phyloP scores from a whole-genome alignment of 2,113 vertebrate species.

The Merops nubicus region DNA sequence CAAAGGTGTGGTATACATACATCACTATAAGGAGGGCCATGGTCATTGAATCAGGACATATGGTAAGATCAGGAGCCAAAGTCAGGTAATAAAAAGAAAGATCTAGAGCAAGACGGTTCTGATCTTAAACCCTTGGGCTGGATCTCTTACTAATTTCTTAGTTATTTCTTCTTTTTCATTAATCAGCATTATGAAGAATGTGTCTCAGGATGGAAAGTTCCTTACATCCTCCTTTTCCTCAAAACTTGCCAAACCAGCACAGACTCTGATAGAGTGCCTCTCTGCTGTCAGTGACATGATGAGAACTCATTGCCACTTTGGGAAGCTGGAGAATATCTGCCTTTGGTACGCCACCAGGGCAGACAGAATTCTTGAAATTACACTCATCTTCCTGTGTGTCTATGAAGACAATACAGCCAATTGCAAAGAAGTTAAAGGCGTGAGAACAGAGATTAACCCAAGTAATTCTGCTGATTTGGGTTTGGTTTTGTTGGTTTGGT shows the following conservation, averaged over 20 bases:
- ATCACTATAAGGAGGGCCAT: background rate
- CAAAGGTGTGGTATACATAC: rapidly evolving
- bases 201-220: background rate
- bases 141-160: background rate
- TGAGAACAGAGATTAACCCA: background rate
- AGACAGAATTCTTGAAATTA: background rate
- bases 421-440: background rate
- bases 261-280: background rate
- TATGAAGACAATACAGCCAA: background rate
- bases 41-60: background rate
- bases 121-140: background rate
- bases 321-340: background rate
- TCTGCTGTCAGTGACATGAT: background rate
- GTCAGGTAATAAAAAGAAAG: background rate
- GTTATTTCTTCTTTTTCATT: background rate
- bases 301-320: background rate
- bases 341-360: background rate
- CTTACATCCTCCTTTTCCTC: background rate
- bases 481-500: too few relatives aligned
- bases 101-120: background rate
- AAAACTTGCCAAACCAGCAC: background rate
- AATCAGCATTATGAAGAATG: background rate
- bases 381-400: background rate
- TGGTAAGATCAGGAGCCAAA: background rate
- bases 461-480: background rate